Evolutionary conservation across 1,140 invertebrate genomes (phyloP).

Genomic region (Apolygus lucorum): DNA sequence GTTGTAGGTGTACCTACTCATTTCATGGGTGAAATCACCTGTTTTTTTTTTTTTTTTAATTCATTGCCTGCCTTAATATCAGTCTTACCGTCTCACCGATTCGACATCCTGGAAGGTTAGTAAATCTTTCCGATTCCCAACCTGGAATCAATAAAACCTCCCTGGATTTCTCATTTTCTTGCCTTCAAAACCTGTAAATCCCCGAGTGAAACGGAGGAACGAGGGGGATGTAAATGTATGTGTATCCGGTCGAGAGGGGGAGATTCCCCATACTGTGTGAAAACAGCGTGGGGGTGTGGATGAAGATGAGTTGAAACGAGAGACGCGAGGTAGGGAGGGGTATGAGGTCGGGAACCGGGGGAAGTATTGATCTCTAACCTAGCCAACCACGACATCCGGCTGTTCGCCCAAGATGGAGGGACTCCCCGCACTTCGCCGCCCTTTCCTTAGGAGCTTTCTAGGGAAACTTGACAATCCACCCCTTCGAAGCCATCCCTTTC

Average conservation of each 20-base stretch:
- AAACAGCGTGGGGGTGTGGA: neutral
- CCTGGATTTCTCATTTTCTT: no score
- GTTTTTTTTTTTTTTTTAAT: no score
- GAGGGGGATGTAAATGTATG: slow-evolving; percentile 1
- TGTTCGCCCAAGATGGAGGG: slow-evolving; percentile 32
- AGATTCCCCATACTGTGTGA: neutral
- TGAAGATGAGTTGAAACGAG: neutral
- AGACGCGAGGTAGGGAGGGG: slow-evolving; percentile 9
- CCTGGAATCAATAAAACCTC: no score
- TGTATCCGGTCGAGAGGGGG: slow-evolving; percentile 2
- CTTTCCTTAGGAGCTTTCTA: slow-evolving; percentile 34
- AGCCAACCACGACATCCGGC: slow-evolving; percentile 21
- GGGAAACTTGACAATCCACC: slow-evolving; percentile 7
- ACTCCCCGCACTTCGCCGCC: slow-evolving; percentile 40
- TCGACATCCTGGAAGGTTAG: no score
- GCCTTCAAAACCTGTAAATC: no score
- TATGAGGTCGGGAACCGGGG: slow-evolving; percentile 29
- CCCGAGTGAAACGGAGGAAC: no score
- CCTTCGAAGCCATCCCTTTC: no score
- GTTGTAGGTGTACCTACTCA: no score
- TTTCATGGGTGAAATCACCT: no score
- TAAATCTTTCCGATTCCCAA: no score
- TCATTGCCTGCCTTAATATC: no score
- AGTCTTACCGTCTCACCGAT: no score
- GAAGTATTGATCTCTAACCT: slow-evolving; percentile 29